Base-by-base conservation (phyloP, 2,797 vertebrate genomes). In the Spatula clypeata region DNA sequence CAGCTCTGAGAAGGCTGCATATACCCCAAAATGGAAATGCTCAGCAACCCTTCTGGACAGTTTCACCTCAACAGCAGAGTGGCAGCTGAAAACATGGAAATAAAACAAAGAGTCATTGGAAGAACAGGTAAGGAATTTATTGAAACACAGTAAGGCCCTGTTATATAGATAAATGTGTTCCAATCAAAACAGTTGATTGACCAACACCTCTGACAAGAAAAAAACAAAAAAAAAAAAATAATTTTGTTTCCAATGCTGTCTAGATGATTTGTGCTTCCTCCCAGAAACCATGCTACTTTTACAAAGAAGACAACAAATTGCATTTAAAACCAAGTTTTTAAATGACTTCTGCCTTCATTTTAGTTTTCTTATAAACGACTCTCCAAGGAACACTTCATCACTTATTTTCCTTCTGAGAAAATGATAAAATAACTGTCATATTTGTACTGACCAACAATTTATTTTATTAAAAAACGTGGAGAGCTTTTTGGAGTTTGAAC, bases 1-100 rank as follows among this genome's bases (percentile, higher is more conserved):
- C 88, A 99, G 98, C 97, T 99, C 98, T 2, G 96, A 98, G 88
- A 98, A 97, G 70, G 99, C 97, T 47, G 98, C 84, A 60, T 91
- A 83, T n/a, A 97, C 84, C 53, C 96, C 79, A 21, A 99, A 98
- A 74, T 95, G 97, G 42, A 98, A 91, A 64, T 27, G 88, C 62
- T 98, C 88, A 0, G 88, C 75, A 77, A 97, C 17, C n/a, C 44
- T 79, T 86, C 93, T 93, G 85, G 95, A 86, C 29, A 97, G 88
- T n/a, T 95, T 96, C 67, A 38, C 16, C 10, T 87, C 91, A 44
- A 88, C 51, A 67, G 64, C 16, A 38, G 97, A 82, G 75, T 7
- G 51, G 57, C 85, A 75, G 67, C 98, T 98, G 32, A 60, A 92
- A 97, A 94, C 26, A 95, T 11, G 86, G 82, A 88, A 81, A 83